Evolutionary conservation across 2,888 invertebrate species (phyloP).

Genomic region (Clusia tigrina): DNA sequence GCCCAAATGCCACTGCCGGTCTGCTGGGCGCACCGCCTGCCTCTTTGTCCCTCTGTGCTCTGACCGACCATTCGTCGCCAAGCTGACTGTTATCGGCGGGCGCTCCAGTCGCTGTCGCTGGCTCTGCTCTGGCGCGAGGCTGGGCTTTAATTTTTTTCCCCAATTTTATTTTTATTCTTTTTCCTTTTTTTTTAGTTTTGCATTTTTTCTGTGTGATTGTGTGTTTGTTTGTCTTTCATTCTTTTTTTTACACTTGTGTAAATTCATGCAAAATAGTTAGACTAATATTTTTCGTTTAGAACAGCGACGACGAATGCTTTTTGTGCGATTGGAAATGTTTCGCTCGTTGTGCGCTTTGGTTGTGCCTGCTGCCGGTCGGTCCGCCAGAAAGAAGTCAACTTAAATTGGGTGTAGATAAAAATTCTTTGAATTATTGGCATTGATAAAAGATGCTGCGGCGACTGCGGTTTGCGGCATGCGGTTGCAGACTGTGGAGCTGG

Average conservation of each 20-base stretch:
- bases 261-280: constrained; percentile 9
- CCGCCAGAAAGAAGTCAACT: constrained; percentile 20
- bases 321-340: background rate
- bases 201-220: background rate
- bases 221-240: background rate
- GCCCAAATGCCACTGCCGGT: no score
- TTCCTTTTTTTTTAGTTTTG: no score
- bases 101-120: no score
- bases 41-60: no score
- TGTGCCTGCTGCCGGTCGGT: constrained; percentile 1
- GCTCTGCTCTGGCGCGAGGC: no score
- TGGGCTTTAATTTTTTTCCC: no score
- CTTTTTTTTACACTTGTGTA: background rate
- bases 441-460: constrained; percentile 40
- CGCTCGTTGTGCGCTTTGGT: background rate
- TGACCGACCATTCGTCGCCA: no score
- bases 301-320: background rate
- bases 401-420: constrained; percentile 14
- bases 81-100: no score
- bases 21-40: no score
- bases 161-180: no score
- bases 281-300: background rate
- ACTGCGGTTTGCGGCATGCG: background rate
- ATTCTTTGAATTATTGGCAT: constrained; percentile 47
- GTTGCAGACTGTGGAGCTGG: background rate